These are phyloP conservation scores for Cacatua alba DNA, from an alignment of 2,113 vertebrate species.

Conservation along the genomic window DNA sequence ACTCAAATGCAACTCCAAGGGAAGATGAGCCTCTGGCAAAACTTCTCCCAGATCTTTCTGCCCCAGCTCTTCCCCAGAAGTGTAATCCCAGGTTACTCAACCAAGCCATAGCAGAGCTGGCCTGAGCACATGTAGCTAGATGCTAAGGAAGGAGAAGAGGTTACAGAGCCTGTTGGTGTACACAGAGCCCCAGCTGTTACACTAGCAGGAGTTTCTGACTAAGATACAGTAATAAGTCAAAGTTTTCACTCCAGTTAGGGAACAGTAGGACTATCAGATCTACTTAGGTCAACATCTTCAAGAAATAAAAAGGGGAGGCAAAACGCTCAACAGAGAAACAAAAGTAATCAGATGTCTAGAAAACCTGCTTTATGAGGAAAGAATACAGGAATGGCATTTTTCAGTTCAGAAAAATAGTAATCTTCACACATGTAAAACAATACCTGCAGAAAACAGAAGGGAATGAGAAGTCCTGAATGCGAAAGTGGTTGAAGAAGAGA, in stretches of 20 bases:
- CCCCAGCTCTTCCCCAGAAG: not conserved
- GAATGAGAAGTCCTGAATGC: not conserved
- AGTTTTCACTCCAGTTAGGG: not conserved
- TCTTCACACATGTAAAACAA: not conserved
- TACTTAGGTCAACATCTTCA: not conserved
- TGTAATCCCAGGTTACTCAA: not conserved
- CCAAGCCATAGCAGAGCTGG: not conserved
- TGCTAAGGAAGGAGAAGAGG: fast-evolving
- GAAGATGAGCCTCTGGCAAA: not conserved
- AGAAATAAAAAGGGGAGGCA: not conserved
- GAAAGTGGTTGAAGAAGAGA: not conserved
- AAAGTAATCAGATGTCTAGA: not conserved
- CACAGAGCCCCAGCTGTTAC: not conserved
- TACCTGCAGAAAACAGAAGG: not conserved
- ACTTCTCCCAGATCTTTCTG: not conserved
- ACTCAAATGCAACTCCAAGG: not conserved
- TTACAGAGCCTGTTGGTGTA: not conserved
- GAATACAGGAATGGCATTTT: not conserved
- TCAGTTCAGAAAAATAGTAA: not conserved
- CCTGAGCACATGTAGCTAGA: not conserved
- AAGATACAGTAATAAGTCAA: not conserved
- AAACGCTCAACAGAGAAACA: not conserved
- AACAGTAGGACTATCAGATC: not conserved
- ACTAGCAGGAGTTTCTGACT: not conserved
- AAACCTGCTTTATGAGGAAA: not conserved